phyloP scores from a whole-genome alignment of 2,797 vertebrate species.

The Anabas testudineus region DNA sequence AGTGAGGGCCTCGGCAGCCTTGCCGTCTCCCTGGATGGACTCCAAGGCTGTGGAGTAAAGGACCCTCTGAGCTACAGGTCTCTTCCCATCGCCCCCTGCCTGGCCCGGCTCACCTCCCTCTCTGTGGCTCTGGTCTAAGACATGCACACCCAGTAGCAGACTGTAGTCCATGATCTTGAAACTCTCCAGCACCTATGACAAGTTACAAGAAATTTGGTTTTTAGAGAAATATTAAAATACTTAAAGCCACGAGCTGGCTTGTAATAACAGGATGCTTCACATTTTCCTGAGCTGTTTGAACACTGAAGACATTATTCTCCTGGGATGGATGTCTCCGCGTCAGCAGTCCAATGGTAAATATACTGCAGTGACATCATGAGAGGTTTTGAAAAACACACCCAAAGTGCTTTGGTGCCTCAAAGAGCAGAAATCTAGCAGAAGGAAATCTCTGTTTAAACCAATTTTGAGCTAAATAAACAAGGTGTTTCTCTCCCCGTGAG shows the following conservation, averaged over 20 bases:
- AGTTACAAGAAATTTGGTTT: slow-evolving; percentile 29
- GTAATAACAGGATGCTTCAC: slow-evolving; percentile 1
- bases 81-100: slow-evolving; percentile 86
- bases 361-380: not conserved
- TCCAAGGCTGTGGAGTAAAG: slow-evolving; percentile 99
- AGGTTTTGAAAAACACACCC: slow-evolving; percentile 9
- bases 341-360: slow-evolving; percentile 13
- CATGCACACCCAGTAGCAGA: slow-evolving; percentile 93
- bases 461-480: slow-evolving; percentile 68
- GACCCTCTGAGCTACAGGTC: slow-evolving; percentile 91
- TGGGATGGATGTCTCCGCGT: slow-evolving; percentile 1
- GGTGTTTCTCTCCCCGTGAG: slow-evolving; percentile 70
- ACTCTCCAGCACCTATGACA: slow-evolving; percentile 93
- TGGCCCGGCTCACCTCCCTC: slow-evolving; percentile 88
- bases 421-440: slow-evolving; percentile 29
- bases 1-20: slow-evolving; percentile 88
- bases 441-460: slow-evolving; percentile 59
- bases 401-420: slow-evolving; percentile 23
- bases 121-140: slow-evolving; percentile 88
- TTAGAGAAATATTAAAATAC: slow-evolving; percentile 2
- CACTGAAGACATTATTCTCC: slow-evolving; percentile 3
- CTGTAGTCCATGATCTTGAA: slow-evolving; percentile 99
- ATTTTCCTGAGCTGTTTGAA: not conserved
- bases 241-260: not conserved
- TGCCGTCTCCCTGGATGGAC: slow-evolving; percentile 97